Evolutionary conservation across 1,140 invertebrate genomes (phyloP), one percentile per base, ranked within the genome.

Genomic region (Medauroidea extradentata): DNA sequence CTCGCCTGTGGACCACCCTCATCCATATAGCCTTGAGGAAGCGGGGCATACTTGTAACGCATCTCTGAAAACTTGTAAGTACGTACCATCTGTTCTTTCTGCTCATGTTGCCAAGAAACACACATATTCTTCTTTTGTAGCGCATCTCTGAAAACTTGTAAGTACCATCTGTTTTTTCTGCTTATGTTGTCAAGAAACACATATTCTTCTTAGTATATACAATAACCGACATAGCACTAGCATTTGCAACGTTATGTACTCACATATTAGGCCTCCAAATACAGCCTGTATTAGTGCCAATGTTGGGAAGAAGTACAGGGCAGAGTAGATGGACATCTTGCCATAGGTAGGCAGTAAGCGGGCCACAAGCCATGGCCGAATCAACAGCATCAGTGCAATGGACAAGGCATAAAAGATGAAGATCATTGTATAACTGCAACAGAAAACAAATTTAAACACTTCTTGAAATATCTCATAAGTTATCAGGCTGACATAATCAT

Each of bases 291-390:
- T 73, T 0, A 98, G 73, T 8, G 90, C 87, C 7, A 98, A 76
- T 64, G 94, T 85, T 1, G 96, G 96, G 63, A 96, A 88, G 67
- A 97, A 95, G 74, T 98, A 98, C 46, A 99, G 80, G 2, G 94
- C 94, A 51, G 92, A 90, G 77, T 98, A 99, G 63, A 96, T 86
- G 1, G 93, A 87, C 74, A 85, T 83, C 72, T 84, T 88, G 41
- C 86, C 86, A 59, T 83, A 79, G 54, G 82, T 83, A 7, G 83
- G 81, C 39, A 86, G 75, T 63, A 85, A 82, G 73, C 82, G 84
- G 49, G 74, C 75, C 11, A 86, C 82, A 18, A 94, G 67, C 63
- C 86, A 76, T 11, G 90, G 88, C 53, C 93, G 76, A 57, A 93
- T 71, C 14, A 90, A 61, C 61, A 98, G 78, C 83, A 98, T 89